Evolutionary conservation across 2,888 invertebrate genomes (phyloP), one percentile per base, ranked within the genome.

Genomic region (Suillia variegata): DNA sequence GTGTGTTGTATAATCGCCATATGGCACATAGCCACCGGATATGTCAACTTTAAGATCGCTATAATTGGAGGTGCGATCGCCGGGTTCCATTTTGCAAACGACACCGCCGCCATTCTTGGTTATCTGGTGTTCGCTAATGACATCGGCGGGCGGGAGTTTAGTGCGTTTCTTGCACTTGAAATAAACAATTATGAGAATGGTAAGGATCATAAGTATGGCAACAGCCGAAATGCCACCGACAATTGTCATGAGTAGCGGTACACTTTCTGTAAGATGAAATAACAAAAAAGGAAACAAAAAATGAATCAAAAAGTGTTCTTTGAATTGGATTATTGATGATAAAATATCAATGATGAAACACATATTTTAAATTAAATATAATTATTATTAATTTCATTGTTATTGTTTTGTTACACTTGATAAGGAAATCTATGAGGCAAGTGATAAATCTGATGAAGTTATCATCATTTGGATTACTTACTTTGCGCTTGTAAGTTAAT

Each of bases 41-140:
- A 95, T 86, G 82, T 96, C 95, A 66, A 94, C 86, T 82, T 96
- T 96, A 77, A 95, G 84, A 83, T 95, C 95, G 67, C 95, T 95
- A 73, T 95, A 94, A 79, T 94, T 94, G 54, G 95, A 95, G 74
- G 94, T 94, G 68, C 93, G 86, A 79, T 96, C 95, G 60, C 94
- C 94, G 0, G 80, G 66, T 54, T 80, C 80, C 70, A 77, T 67
- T 63, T 80, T 80, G 59, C 78, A 77, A 22, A 74, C 75, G 77
- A 91, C 91, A 1, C 74, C 71, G 13, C 78, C 77, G 13, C 78
- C 77, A 18, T 77, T 79, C 62, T 82, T 82, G 5, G 76, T 80
- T 26, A 80, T 81, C 68, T 87, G 85, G 64, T 82, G 82, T 64
- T 81, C 82, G 54, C 79, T 80, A n/a, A 82, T 81, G 22, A 81